Conservation (phyloP, 1,140 invertebrate species). For the Harpegnathos saltator region DNA sequence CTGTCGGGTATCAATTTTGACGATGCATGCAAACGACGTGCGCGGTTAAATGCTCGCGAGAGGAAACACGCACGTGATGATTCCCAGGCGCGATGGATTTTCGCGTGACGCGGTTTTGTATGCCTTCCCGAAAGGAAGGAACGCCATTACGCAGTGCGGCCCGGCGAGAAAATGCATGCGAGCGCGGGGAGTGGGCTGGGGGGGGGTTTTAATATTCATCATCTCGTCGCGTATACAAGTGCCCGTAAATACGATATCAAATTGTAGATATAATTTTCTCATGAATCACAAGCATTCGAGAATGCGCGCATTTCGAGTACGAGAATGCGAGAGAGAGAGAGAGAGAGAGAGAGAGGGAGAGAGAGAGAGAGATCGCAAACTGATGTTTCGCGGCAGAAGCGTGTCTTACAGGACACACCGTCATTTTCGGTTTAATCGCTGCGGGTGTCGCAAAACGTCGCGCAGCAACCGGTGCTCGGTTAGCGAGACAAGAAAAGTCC, state of each 20-base stretch:
- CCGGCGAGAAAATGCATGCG: neutral
- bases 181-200: neutral
- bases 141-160: neutral
- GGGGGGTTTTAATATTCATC: conserved; percentile 5
- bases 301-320: neutral
- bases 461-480: conserved; percentile 20
- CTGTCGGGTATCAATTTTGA: conserved; percentile 58
- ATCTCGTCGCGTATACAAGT: neutral
- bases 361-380: neutral
- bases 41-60: conserved; percentile 45
- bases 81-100: conserved; percentile 59
- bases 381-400: neutral
- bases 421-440: conserved; percentile 8
- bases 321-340: neutral
- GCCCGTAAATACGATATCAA: neutral
- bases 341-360: neutral
- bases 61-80: conserved; percentile 48
- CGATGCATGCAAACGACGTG: conserved; percentile 59
- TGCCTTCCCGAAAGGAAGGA: conserved; percentile 17
- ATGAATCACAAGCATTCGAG: neutral
- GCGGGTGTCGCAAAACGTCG: conserved; percentile 6
- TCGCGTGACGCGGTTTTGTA: conserved; percentile 14
- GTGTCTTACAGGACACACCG: neutral
- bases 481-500: conserved; percentile 52
- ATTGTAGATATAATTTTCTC: neutral